Conservation (phyloP, 2,888 invertebrate species). For the Caenorhabditis zanzibari region DNA sequence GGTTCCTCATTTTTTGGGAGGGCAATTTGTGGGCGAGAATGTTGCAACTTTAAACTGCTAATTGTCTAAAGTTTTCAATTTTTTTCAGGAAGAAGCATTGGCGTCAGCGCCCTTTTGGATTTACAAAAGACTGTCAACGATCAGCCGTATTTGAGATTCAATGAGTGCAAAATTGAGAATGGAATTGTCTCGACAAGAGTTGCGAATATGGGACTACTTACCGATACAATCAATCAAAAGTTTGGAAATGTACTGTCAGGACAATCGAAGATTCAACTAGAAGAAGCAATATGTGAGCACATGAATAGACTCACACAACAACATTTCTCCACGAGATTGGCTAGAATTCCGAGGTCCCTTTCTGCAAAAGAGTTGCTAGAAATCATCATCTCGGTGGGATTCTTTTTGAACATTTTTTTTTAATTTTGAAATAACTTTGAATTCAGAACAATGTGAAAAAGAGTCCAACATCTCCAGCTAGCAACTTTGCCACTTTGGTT, state of each 20-base stretch:
- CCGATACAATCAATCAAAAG: conserved; percentile 81
- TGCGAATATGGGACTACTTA: conserved; percentile 80
- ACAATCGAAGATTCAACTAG: conserved; percentile 72
- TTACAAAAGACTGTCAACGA: conserved; percentile 77
- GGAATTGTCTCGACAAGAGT: conserved; percentile 78
- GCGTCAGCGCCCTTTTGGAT: conserved; percentile 74
- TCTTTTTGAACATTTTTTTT: background rate
- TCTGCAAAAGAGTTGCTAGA: conserved; percentile 74
- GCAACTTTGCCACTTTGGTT: conserved; percentile 40
- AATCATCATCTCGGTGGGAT: conserved; percentile 65
- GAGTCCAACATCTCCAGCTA: conserved; percentile 29
- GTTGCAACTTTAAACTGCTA: conserved; percentile 15
- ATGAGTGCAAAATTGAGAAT: conserved; percentile 71
- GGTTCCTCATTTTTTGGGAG: conserved; percentile 11
- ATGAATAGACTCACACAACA: conserved; percentile 75
- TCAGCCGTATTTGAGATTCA: conserved; percentile 75
- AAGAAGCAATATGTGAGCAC: conserved; percentile 75
- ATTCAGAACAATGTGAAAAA: conserved; percentile 56
- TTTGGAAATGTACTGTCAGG: conserved; percentile 70
- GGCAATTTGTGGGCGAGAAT: conserved; percentile 19
- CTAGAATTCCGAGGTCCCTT: conserved; percentile 70
- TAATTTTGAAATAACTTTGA: too few species aligned
- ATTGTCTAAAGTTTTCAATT: too few species aligned
- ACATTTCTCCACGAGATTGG: conserved; percentile 74
- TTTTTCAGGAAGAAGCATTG: conserved; percentile 72